Conservation (phyloP, 2,797 vertebrate species). For the Corythornis leucogaster region DNA sequence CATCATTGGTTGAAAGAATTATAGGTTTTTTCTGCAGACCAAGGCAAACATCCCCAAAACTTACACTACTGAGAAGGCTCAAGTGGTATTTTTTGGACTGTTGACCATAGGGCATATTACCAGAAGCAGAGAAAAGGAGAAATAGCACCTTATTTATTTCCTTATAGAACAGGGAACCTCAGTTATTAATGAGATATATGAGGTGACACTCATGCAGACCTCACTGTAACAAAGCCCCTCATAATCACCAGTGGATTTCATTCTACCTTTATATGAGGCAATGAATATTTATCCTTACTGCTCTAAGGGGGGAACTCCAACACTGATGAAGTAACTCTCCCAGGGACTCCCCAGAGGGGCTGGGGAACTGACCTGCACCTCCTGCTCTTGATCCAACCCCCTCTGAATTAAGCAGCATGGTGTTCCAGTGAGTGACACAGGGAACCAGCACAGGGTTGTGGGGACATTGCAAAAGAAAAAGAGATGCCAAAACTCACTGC, state of each 20-base stretch:
- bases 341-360: background rate
- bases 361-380: background rate
- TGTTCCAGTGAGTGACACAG: background rate
- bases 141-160: conserved; percentile 18
- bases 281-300: background rate
- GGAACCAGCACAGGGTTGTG: background rate
- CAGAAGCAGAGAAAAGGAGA: conserved; percentile 6
- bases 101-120: background rate
- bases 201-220: background rate
- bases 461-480: background rate
- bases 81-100: background rate
- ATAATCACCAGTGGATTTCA: background rate
- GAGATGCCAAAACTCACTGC: background rate
- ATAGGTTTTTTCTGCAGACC: background rate
- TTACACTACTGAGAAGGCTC: background rate
- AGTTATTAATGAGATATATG: conserved; percentile 15
- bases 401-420: background rate
- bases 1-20: background rate
- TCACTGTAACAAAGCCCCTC: background rate
- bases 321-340: background rate
- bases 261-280: background rate
- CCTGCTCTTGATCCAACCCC: accelerated
- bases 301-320: background rate
- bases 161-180: background rate
- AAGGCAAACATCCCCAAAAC: background rate